These are phyloP conservation scores for Cygnus buccinator DNA, from an alignment of 2,113 vertebrate genomes.

Conservation along the genomic window DNA sequence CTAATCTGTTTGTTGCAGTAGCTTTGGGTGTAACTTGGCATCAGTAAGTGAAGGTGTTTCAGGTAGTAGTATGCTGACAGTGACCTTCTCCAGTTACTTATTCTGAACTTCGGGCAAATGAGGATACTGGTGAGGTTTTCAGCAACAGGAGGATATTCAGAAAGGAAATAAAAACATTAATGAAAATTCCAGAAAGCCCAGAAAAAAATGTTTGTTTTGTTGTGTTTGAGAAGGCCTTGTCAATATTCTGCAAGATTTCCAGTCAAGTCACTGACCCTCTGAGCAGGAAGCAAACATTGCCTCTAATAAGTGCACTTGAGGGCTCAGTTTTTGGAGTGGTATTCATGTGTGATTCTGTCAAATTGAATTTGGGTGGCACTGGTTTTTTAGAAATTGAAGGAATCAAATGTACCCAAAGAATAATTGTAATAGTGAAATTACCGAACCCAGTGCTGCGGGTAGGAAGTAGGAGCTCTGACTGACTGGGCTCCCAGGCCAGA, in stretches of 20 bases:
- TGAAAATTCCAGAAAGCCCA: neutral
- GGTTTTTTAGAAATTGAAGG: neutral
- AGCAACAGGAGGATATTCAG: neutral
- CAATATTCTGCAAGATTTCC: neutral
- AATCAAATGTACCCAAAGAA: neutral
- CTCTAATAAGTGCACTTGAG: neutral
- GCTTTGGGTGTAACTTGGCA: neutral
- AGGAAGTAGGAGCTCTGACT: slow-evolving; percentile 1
- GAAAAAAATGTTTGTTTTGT: neutral
- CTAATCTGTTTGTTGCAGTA: neutral
- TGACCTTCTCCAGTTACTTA: neutral
- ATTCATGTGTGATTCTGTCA: neutral
- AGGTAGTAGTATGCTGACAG: neutral
- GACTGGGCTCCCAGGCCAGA: neutral
- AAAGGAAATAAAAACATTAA: neutral
- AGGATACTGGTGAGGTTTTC: neutral
- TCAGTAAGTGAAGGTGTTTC: neutral
- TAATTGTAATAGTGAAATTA: neutral
- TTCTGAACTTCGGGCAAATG: neutral
- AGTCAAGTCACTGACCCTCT: neutral
- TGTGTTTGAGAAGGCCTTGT: neutral
- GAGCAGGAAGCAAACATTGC: neutral
- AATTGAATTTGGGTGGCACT: neutral
- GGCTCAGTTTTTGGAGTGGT: neutral
- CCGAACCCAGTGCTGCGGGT: neutral